Evolutionary conservation across 2,113 vertebrate genomes (phyloP), one percentile per base, ranked within the genome.

Genomic region (Panthera tigris): DNA sequence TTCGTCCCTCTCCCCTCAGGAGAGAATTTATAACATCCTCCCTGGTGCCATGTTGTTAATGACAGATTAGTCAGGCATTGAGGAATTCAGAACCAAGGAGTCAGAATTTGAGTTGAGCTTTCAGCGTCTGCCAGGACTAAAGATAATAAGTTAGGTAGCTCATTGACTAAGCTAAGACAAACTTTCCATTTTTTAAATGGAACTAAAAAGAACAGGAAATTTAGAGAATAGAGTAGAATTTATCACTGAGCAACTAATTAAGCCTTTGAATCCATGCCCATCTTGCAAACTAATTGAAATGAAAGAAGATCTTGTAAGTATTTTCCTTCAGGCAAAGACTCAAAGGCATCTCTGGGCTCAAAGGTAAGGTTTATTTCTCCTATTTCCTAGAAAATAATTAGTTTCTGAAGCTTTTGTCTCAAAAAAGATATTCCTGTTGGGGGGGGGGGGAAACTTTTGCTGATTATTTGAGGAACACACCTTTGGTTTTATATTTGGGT

Each of bases 371-470:
- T 92, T 91, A 45, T 94, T 90, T 96, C 13, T 80, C 65, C 25
- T 88, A 4, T 69, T 93, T 93, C 16, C n/a, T 91, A 89, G 61
- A 91, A 97, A 81, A 82, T 52, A 94, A 48, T 48, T 14, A 69
- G 14, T 84, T 79, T 88, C 31, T 68, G 15, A 89, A 84, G 29
- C 7, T 87, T 96, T 84, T 93, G 57, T 96, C 97, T 95, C 25
- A 93, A 95, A 96, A 81, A 45, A 85, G 71, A 39, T 78, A 48
- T 31, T 91, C 18, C 33, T 81, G 41, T 6, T 45, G 41, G 41
- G 6, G 39, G 39, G 6, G 39, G 39, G 41, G 41, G 0, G 0
- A 48, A 86, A 94, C n/a, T 63, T 71, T 48, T 96, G 4, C 36
- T 91, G 4, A 63, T 57, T 86, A 0, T n/a, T n/a, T 81, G 9